These are phyloP conservation scores for Heteromormyrus szaboi DNA, from an alignment of 2,797 vertebrate genomes.

Conservation along the genomic window DNA sequence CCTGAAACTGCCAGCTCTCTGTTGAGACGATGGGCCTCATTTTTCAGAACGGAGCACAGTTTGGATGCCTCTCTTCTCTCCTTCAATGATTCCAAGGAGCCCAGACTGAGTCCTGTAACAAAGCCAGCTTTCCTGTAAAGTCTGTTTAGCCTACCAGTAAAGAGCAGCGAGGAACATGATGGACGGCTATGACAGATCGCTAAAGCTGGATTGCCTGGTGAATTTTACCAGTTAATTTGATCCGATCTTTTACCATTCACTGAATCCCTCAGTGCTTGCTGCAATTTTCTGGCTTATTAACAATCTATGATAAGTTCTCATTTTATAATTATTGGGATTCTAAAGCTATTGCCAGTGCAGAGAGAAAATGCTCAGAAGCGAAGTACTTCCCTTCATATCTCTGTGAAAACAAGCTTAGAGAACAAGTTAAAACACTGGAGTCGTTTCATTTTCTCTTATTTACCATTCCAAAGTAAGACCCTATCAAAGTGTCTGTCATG, in stretches of 20 bases:
- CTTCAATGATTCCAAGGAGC: not conserved
- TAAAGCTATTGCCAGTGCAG: not conserved
- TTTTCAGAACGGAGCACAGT: not conserved
- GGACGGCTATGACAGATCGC: not conserved
- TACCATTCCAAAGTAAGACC: not conserved
- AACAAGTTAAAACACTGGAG: not conserved
- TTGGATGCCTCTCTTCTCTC: not conserved
- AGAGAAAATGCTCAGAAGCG: not conserved
- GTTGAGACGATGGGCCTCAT: not conserved
- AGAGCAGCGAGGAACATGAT: not conserved
- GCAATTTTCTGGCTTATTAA: slow-evolving; percentile 3
- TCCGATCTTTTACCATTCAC: not conserved
- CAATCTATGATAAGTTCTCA: not conserved
- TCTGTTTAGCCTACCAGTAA: not conserved
- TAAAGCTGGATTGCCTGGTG: not conserved
- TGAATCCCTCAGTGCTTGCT: not conserved
- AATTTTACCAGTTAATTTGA: not conserved
- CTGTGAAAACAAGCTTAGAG: not conserved
- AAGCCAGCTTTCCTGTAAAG: not conserved
- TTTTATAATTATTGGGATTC: not conserved
- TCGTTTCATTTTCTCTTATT: not conserved
- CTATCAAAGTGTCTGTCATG: not conserved
- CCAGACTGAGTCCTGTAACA: not conserved
- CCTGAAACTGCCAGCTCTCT: not conserved
- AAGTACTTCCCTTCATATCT: not conserved